Conservation (phyloP, 2,797 vertebrate species). For the Taeniopygia guttata region DNA sequence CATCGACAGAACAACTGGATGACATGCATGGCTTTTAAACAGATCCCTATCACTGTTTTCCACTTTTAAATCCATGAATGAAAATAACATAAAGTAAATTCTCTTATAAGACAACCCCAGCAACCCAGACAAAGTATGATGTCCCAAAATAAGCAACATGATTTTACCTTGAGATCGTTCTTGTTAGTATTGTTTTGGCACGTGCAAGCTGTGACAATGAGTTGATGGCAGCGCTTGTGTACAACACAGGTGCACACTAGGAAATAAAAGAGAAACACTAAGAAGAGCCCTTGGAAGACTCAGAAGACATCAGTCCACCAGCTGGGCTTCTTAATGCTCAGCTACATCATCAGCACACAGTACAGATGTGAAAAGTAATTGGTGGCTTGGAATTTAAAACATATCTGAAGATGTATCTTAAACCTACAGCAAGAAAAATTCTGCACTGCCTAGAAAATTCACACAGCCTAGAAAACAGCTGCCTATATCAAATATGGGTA, state of each 20-base stretch:
- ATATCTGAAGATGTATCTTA: background rate
- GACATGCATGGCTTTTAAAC: background rate
- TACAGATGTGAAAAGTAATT: background rate
- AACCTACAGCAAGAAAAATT: background rate
- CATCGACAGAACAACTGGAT: background rate
- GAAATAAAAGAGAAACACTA: conserved; percentile 58
- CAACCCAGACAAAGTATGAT: background rate
- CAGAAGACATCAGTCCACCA: background rate
- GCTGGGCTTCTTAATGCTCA: background rate
- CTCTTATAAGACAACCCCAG: background rate
- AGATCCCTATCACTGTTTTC: background rate
- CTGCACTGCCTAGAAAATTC: background rate
- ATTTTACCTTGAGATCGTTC: conserved; percentile 81
- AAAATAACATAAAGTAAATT: background rate
- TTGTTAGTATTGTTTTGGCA: conserved; percentile 87
- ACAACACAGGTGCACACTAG: conserved; percentile 97
- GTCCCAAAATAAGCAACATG: background rate
- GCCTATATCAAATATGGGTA: background rate
- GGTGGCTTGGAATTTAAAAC: background rate
- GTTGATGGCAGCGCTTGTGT: conserved; percentile 95
- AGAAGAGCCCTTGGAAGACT: background rate
- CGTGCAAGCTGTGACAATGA: conserved; percentile 92
- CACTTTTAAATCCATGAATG: background rate
- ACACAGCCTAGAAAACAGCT: background rate
- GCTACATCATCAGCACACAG: background rate